Percentiles rank a stretch among this genome's conserved stretches.
phyloP scores from a whole-genome alignment of 2,888 invertebrate species.

The Lasioglossum pauxillum region DNA sequence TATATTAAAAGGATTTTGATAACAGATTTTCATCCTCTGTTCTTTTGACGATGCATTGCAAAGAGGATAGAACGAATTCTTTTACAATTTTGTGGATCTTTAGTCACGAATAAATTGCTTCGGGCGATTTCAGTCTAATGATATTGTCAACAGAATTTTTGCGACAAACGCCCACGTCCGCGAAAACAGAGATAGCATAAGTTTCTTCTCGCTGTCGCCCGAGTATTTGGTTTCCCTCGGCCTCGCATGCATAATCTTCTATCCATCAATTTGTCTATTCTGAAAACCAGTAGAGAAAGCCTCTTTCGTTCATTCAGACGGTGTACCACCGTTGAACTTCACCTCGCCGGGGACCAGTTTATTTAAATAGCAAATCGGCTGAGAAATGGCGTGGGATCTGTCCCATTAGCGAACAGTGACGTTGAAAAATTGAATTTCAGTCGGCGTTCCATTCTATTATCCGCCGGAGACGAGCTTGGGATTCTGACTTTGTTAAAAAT shows the following conservation, averaged over 20 bases:
- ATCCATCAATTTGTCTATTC: constrained; percentile 28
- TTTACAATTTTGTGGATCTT: background rate
- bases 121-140: constrained; percentile 67
- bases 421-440: constrained; percentile 15
- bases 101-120: constrained; percentile 44
- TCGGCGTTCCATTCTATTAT: background rate
- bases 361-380: constrained; percentile 20
- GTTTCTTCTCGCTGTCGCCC: constrained; percentile 10
- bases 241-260: background rate
- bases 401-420: constrained; percentile 13
- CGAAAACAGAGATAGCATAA: constrained; percentile 56
- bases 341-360: constrained; percentile 18
- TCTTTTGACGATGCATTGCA: too few relatives aligned
- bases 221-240: constrained; percentile 13
- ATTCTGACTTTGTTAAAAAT: background rate
- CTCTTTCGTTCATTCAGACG: constrained; percentile 12
- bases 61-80: background rate
- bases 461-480: background rate
- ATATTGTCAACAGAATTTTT: constrained; percentile 75
- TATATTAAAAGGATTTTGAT: background rate
- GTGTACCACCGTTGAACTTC: constrained; percentile 16
- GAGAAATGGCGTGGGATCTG: constrained; percentile 17
- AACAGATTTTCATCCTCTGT: background rate
- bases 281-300: constrained; percentile 37
- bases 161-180: constrained; percentile 67